Conservation (phyloP, 2,888 invertebrate species). For the Peribatodes rhomboidaria region DNA sequence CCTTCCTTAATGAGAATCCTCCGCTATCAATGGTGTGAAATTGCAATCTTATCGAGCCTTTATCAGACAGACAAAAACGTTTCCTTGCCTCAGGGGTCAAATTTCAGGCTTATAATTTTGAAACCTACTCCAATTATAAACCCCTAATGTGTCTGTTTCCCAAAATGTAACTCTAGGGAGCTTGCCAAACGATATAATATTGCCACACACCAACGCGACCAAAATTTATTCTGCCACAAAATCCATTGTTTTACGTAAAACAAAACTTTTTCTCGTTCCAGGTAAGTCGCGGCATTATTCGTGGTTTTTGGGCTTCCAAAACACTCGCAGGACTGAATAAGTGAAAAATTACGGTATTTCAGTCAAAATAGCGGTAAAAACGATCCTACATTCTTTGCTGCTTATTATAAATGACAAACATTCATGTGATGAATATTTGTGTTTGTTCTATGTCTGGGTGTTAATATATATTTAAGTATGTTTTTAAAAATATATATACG, state of each 20-base stretch:
- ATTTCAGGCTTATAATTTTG: slow-evolving; percentile 5
- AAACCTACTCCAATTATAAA: slow-evolving; percentile 3
- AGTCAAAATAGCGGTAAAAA: neutral
- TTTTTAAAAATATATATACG: too few relatives aligned
- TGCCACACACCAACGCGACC: slow-evolving; percentile 15
- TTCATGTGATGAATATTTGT: too few relatives aligned
- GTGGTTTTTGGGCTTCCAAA: slow-evolving; percentile 26
- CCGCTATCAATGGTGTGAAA: neutral
- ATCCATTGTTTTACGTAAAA: slow-evolving; percentile 28
- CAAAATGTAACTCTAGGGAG: slow-evolving; percentile 19
- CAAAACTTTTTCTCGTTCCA: slow-evolving; percentile 40
- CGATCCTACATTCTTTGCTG: neutral
- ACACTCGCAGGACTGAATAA: slow-evolving; percentile 13
- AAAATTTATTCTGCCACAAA: slow-evolving; percentile 33
- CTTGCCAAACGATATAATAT: slow-evolving; percentile 19
- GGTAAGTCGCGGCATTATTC: slow-evolving; percentile 35
- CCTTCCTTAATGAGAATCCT: neutral
- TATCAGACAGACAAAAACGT: neutral
- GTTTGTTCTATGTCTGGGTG: too few relatives aligned
- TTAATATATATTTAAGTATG: too few relatives aligned
- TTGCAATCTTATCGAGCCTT: neutral
- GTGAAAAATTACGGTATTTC: slow-evolving; percentile 2
- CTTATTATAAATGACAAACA: too few relatives aligned
- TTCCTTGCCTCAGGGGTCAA: neutral
- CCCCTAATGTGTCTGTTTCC: slow-evolving; percentile 15